A percentile compares a stretch with the other conserved stretches of the same genome.
phyloP scores from a whole-genome alignment of 1,140 invertebrate genomes.

The Nixonia krombeini region DNA sequence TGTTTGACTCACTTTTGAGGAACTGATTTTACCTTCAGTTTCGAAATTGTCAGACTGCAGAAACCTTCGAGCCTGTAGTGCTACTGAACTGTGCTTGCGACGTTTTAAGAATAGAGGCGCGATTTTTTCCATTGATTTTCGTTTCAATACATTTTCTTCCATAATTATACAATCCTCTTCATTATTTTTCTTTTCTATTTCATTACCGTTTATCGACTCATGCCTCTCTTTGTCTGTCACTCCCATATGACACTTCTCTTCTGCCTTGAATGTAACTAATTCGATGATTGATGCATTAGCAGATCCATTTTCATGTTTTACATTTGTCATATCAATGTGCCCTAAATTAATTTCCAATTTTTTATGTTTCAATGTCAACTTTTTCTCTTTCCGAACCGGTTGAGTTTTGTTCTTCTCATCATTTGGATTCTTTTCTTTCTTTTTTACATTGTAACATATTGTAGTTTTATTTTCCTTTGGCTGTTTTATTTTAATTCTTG shows the following conservation, averaged over 20 bases:
- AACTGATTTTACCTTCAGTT: conserved; percentile 39
- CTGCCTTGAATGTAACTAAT: too few relatives aligned
- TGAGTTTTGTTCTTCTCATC: too few relatives aligned
- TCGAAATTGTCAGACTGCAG: conserved; percentile 57
- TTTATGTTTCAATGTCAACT: neutral
- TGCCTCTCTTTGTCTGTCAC: too few relatives aligned
- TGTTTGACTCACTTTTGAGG: conserved; percentile 12
- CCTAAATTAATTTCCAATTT: neutral
- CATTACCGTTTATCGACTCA: too few relatives aligned
- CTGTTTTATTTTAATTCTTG: conserved; percentile 21
- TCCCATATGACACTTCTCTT: too few relatives aligned
- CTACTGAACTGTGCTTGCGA: conserved; percentile 54
- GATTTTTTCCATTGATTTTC: conserved; percentile 58
- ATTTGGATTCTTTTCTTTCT: too few relatives aligned
- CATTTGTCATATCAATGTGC: neutral
- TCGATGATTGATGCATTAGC: neutral
- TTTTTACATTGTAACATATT: too few relatives aligned
- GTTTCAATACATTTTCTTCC: conserved; percentile 30
- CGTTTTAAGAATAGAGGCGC: conserved; percentile 68
- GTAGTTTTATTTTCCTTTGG: conserved; percentile 6
- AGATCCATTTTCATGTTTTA: conserved; percentile 11
- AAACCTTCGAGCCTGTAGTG: conserved; percentile 53
- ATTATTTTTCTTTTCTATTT: conserved; percentile 19
- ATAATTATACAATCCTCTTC: conserved; percentile 17
- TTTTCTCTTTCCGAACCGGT: neutral